phyloP scores from a whole-genome alignment of 2,888 invertebrate genomes.

The Meloe dianella region DNA sequence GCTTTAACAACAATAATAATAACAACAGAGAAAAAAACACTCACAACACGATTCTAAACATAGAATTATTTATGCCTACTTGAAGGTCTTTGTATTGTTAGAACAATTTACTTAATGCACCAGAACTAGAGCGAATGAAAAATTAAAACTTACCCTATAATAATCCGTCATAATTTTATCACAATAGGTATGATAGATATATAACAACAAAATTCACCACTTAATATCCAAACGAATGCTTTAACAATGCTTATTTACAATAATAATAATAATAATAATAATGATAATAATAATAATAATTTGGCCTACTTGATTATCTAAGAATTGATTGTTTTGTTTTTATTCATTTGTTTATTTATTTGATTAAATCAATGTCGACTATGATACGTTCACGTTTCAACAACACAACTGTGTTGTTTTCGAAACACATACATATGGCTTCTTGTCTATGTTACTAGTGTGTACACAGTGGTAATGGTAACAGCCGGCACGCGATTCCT shows the following conservation, averaged over 20 bases:
- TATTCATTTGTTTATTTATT: not conserved
- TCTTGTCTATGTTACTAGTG: too few species aligned
- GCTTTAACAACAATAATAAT: not conserved
- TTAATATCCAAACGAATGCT: too few species aligned
- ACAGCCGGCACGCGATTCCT: conserved; percentile 1
- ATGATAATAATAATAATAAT: not conserved
- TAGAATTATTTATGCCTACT: not conserved
- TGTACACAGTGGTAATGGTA: not conserved
- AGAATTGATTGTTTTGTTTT: not conserved
- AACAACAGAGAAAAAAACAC: not conserved
- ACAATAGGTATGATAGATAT: too few species aligned
- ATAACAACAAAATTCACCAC: conserved; percentile 12
- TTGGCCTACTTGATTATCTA: not conserved
- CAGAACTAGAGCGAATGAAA: not conserved
- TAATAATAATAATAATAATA: too few species aligned
- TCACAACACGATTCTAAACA: not conserved
- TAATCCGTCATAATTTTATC: conserved; percentile 34
- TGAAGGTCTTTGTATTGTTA: not conserved
- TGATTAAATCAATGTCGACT: not conserved
- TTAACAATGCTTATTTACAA: too few species aligned
- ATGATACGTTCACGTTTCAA: not conserved
- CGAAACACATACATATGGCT: not conserved
- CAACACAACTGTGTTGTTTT: conserved; percentile 6
- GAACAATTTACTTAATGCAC: not conserved
- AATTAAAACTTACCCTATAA: conserved; percentile 34